Base-by-base conservation (phyloP, 2,797 vertebrate species). In the Tympanoctomys barrerae region DNA sequence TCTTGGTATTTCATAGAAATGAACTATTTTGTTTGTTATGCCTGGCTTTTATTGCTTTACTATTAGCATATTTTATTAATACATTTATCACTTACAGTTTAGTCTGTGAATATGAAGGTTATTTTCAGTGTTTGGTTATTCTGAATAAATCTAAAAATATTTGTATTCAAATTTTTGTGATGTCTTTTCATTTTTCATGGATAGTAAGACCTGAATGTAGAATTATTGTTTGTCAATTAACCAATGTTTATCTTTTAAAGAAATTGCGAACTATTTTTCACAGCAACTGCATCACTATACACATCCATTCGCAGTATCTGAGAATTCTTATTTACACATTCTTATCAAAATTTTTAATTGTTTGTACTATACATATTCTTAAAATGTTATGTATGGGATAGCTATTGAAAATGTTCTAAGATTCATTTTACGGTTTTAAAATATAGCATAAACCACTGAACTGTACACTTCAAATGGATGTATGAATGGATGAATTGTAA, bases 141-240 rank as follows among this genome's bases (percentile, higher is more conserved):
- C 33, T 78, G 28, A 88, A 61, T 78, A 82, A 42, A 54, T 83
- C 33, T 78, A 84, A 62, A 28, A 89, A 92, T 28, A 84, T 54
- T 79, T 54, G 5, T 31, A 39, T 77, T 77, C 33, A 83, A 70
- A 71, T 66, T 42, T 52, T 52, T 87, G 49, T 82, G 24, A 26
- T 82, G 21, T 95, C 42, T 95, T 70, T 81, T 88, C 54, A 70
- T 92, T 92, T 92, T 73, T 36, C 61, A 70, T 79, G 62, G n/a
- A 42, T 54, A 79, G 52, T 36, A 6, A 84, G 42, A 84, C 42
- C 39, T 79, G 84, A 70, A n/a, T 62, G 68, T 81, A 33, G 62
- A 36, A 79, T 92, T 79, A 18, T 28, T 71, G 33, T 95, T 42
- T 24, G 78, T 14, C 54, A 22, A 36, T 84, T 70, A 19, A 70